phyloP scores from a whole-genome alignment of 1,140 invertebrate species.

The Patella vulgata region DNA sequence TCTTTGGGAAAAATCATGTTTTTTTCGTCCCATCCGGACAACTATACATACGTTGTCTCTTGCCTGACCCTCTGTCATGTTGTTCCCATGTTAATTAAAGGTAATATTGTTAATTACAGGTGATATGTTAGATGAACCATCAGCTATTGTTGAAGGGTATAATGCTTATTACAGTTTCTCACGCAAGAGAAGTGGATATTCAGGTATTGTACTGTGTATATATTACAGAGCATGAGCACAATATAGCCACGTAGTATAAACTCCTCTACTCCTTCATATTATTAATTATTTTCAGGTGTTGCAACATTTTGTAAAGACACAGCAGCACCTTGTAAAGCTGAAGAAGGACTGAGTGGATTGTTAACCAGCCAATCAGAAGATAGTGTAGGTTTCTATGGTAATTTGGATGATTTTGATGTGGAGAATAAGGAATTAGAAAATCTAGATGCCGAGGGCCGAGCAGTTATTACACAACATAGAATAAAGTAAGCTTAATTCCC shows the following conservation, averaged over 20 bases:
- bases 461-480: constrained; percentile 69
- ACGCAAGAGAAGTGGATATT: constrained; percentile 68
- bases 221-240: not conserved
- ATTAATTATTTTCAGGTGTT: constrained; percentile 63
- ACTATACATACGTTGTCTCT: too few species aligned
- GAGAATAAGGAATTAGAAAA: constrained; percentile 54
- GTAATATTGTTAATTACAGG: constrained; percentile 63
- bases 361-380: constrained; percentile 29
- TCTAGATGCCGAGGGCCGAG: constrained; percentile 70
- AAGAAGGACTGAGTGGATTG: constrained; percentile 67
- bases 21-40: too few species aligned
- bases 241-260: not conserved
- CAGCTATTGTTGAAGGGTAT: constrained; percentile 68
- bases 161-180: constrained; percentile 71
- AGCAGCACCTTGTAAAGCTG: constrained; percentile 64
- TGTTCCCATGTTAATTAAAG: too few species aligned
- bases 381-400: constrained; percentile 57
- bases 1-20: too few species aligned
- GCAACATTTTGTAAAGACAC: constrained; percentile 68
- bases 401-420: constrained; percentile 51
- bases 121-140: constrained; percentile 66
- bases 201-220: too few species aligned
- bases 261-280: not conserved
- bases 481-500: constrained; percentile 56
- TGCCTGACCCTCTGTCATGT: too few species aligned